Evolutionary conservation across 2,797 vertebrate species (phyloP), one percentile per base, ranked within the genome.

Genomic region (Stomatorhinus walkeri): DNA sequence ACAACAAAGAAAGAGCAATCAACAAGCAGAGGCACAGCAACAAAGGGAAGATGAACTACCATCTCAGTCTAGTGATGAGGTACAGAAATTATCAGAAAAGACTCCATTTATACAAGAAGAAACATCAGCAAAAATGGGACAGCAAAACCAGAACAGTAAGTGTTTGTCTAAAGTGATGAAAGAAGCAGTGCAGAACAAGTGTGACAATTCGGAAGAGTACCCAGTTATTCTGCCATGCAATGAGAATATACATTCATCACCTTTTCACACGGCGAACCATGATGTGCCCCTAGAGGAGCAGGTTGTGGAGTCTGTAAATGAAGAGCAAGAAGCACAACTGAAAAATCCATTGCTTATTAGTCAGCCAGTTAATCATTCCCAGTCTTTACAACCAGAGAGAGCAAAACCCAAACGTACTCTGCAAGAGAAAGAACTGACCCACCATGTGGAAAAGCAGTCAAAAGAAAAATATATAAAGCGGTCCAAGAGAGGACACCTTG

Each of bases 401-500:
- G 49, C 24, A 76, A 48, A 40, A 22, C 84, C 32, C 14, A 83
- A 64, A 61, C 49, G 9, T 48, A 10, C 40, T 43, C 76, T 85
- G 7, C 61, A 86, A 81, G 56, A 51, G 3, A 79, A 46, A 76
- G 88, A 72, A 24, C 43, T 40, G 22, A 86, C 32, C 7, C 88
- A 54, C 10, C 61, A 76, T 12, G 24, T 28, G n/a, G 88, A 89
- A 56, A 88, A 68, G 10, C 84, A 89, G 46, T 40, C 88, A 91
- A 90, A 87, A 22, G 61, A 89, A 43, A 91, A 89, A 87, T 91
- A 91, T 12, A 88, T 93, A 24, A 96, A 96, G 91, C 92, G 93
- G 1, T 83, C 90, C n/a, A 95, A 94, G 90, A 94, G 94, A 87
- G 3, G 93, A 88, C 94, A 92, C 87, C 93, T 95, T 7, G 92